Percentiles rank a stretch among this genome's conserved stretches.
These are phyloP conservation scores for Caenorhabditis angaria DNA, from an alignment of 2,888 invertebrate species.

Conservation along the genomic window DNA sequence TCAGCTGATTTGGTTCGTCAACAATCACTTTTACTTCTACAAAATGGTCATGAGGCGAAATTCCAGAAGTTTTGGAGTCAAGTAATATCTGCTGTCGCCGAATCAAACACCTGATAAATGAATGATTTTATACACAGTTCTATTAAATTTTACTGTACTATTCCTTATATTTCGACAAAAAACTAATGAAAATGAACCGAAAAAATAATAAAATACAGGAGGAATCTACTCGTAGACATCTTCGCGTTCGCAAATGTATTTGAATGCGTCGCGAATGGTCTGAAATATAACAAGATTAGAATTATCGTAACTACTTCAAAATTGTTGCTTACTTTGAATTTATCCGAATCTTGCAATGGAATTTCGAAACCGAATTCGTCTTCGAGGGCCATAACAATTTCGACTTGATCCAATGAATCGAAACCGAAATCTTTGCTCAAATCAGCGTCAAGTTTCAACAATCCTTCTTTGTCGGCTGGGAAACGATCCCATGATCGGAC, in stretches of 20 bases:
- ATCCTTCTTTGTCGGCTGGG: constrained; percentile 62
- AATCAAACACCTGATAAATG: neutral
- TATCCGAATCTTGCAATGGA: constrained; percentile 56
- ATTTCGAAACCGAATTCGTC: constrained; percentile 85
- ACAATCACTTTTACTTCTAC: neutral
- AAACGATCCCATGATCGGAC: constrained; percentile 70
- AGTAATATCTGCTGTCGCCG: neutral
- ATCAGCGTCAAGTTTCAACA: constrained; percentile 49
- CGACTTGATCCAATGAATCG: constrained; percentile 76
- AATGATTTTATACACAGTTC: neutral
- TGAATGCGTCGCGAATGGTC: constrained; percentile 47
- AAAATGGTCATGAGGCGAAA: neutral
- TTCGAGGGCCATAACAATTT: constrained; percentile 98
- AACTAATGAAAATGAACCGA: neutral
- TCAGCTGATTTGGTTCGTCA: neutral
- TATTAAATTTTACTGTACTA: neutral
- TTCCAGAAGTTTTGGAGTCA: neutral
- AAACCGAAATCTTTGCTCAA: constrained; percentile 58
- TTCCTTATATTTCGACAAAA: too few relatives aligned
- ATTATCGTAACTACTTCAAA: neutral
- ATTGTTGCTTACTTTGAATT: constrained; percentile 41
- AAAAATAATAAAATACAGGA: neutral
- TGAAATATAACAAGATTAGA: neutral
- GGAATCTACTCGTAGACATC: constrained; percentile 54
- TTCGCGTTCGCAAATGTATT: constrained; percentile 60